Base-by-base conservation (phyloP, 2,797 vertebrate species). In the Coracias cyanogaster region DNA sequence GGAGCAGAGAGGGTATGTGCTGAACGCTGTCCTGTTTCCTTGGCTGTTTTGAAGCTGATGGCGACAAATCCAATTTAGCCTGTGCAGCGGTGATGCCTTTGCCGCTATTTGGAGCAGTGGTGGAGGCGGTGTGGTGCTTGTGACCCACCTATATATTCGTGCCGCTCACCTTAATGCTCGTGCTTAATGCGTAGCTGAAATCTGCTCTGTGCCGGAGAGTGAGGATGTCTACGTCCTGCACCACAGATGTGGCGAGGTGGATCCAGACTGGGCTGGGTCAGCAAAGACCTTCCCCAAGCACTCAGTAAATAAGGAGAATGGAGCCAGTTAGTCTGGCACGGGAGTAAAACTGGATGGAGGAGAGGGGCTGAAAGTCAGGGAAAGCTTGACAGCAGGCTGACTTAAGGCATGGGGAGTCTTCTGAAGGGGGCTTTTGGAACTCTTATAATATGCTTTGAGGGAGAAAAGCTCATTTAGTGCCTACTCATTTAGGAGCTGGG, bases 41-140 rank as follows among this genome's bases (percentile, higher is more conserved):
- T 33, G 49, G 9, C 46, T 31, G 7, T 69, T 74, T 64, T 2
- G 1, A 49, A 60, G 51, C 51, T 8, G 17, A 15, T 11, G 33
- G 37, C 1, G 2, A 48, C n/a, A 80, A 33, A 88, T 25, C 7
- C 45, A 2, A 3, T 26, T 12, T 10, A 16, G n/a, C 1, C 0
- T 3, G 1, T 0, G 0, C 41, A 6, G 25, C 0, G 0, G 49
- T 7, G 10, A 7, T 51, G 41, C n/a, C 37, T n/a, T 51, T 0
- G 2, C 12, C 24, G 60, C 57, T 81, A 0, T 51, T 54, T n/a
- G 66, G 70, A 54, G 62, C 57, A 4, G 33, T 1, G 1, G 6
- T 22, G 33, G 51, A 72, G 31, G 17, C 9, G 29, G n/a, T 29
- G 64, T 60, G n/a, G 52, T 17, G 41, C 58, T 76, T 1, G 0